Percentiles rank a stretch among this genome's conserved stretches.
phyloP scores from a whole-genome alignment of 2,888 invertebrate species.

The Taphrorychus bicolor region DNA sequence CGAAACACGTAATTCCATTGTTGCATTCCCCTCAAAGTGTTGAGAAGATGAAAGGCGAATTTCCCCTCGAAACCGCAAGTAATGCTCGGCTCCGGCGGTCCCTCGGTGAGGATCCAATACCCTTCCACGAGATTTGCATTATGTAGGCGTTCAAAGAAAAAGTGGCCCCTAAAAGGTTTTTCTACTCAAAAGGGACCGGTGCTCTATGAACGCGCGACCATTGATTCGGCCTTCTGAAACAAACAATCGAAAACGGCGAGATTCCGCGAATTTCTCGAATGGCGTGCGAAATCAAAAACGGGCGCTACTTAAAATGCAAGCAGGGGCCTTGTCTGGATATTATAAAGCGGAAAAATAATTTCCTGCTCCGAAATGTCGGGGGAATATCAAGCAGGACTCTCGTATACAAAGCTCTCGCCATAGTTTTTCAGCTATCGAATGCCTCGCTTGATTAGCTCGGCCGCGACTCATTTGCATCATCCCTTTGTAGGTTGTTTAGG shows the following conservation, averaged over 20 bases:
- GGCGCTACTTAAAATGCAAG: conserved; percentile 39
- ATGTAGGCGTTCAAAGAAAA: conserved; percentile 32
- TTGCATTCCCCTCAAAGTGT: conserved; percentile 34
- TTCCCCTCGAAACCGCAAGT: conserved; percentile 32
- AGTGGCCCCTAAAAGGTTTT: conserved; percentile 20
- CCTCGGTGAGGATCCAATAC: conserved; percentile 18
- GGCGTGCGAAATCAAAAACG: conserved; percentile 39
- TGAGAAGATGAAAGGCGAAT: conserved; percentile 34
- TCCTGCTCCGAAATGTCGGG: conserved; percentile 42
- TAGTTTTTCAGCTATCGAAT: conserved; percentile 9
- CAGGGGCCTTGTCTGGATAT: conserved; percentile 41
- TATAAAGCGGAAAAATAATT: conserved; percentile 43
- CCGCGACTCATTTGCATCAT: neutral
- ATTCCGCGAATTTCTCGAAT: conserved; percentile 34
- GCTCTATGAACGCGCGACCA: neutral
- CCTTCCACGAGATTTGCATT: conserved; percentile 26
- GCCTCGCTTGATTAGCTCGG: neutral
- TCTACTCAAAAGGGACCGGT: conserved; percentile 1
- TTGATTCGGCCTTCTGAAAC: neutral
- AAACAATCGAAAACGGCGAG: conserved; percentile 28
- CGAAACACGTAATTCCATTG: conserved; percentile 30
- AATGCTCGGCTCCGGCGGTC: conserved; percentile 24
- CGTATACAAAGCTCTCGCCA: conserved; percentile 10
- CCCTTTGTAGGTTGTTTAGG: neutral
- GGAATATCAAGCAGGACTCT: conserved; percentile 39